Evolutionary conservation across 2,113 vertebrate species (phyloP).

Genomic region (Toxotes jaculatrix): DNA sequence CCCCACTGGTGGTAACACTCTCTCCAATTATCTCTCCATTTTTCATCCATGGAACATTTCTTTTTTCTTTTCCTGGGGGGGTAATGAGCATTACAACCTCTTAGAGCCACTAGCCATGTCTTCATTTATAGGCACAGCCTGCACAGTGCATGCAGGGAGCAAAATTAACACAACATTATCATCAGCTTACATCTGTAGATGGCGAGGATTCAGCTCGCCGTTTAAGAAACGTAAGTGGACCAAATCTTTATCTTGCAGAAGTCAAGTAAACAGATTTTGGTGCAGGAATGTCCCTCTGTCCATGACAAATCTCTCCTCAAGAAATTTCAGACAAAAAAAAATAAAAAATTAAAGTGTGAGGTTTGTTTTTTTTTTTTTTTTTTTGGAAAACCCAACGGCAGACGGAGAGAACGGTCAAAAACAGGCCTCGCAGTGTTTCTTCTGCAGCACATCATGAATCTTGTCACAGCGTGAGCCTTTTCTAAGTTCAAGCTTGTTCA

Average conservation of each 20-base stretch:
- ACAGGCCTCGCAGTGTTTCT: not conserved
- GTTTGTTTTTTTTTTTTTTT: not conserved
- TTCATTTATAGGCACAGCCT: slow-evolving; percentile 27
- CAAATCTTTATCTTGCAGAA: not conserved
- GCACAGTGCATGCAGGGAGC: not conserved
- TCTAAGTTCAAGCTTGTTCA: slow-evolving; percentile 36
- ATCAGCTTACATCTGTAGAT: not conserved
- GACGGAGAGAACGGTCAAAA: not conserved
- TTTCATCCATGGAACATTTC: too few species aligned
- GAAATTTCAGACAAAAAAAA: not conserved
- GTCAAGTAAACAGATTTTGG: not conserved
- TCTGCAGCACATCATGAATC: not conserved
- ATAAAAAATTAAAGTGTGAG: not conserved
- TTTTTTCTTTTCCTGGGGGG: too few species aligned
- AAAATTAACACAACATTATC: not conserved
- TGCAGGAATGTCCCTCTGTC: not conserved
- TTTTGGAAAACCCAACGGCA: not conserved
- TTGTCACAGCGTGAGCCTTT: slow-evolving; percentile 41
- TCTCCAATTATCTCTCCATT: too few species aligned
- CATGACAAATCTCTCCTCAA: too few species aligned
- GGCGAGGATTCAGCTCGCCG: not conserved
- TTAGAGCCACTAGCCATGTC: not conserved
- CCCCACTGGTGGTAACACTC: too few species aligned
- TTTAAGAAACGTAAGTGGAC: not conserved
- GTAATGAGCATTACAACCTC: not conserved